Base-by-base conservation (phyloP, 2,888 invertebrate species). In the Papilio gigon region DNA sequence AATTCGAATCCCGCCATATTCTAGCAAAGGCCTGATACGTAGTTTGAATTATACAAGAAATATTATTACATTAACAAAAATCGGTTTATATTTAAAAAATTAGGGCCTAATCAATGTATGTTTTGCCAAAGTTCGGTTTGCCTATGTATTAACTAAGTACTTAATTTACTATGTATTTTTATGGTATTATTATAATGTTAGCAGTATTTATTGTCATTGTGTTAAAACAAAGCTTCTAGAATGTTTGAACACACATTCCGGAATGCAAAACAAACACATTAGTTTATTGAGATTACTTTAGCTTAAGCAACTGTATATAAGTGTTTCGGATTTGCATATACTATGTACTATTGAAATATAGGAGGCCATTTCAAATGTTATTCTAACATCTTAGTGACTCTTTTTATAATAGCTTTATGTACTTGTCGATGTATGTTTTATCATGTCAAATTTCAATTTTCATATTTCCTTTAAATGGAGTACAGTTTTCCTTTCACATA, bases 161-260 rank as follows among this genome's bases (percentile, higher is more conserved):
- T 56, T 56, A 56, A 56, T 56, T 27, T 56, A 27, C n/a, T 56
- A 30, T 47, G 4, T 12, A 47, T 22, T 47, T 22, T 30, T 56
- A 9, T 17, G n/a, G 53, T 1, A n/a, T 56, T 27, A 4, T 12
- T 47, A 17, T n/a, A 30, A 30, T 56, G n/a, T 56, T 30, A 56
- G 9, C 30, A 30, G n/a, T 56, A 27, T 25, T 56, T 56, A 25
- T 53, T n/a, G 5, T 56, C 14, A 27, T 27, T 2, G 30, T n/a
- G 9, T 17, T 30, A 17, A 30, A 30, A 17, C 1, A 12, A n/a
- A 2, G 27, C 53, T 56, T 30, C n/a, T 11, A 17, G 53, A 17
- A 56, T 56, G 53, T 56, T 53, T 56, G n/a, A 30, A 11, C 0
- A 9, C 12, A 64, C 68, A 68, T 68, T 68, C 65, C 68, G 12